phyloP scores from a whole-genome alignment of 1,140 invertebrate genomes.

The Tetramorium parvispinum region DNA sequence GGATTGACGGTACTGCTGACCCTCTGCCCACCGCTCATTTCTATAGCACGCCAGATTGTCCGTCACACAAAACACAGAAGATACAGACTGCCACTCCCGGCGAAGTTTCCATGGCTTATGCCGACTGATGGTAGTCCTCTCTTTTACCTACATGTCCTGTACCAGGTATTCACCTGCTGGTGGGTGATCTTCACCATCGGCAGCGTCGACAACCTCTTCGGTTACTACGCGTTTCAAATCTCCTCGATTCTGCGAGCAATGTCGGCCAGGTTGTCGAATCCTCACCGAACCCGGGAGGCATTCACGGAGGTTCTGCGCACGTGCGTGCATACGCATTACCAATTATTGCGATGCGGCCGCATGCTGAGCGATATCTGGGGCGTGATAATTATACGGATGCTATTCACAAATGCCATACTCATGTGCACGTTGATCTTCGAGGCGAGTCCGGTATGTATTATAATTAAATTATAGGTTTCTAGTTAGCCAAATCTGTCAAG shows the following conservation, averaged over 20 bases:
- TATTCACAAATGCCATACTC: not conserved
- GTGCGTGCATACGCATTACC: not conserved
- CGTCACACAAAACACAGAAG: not conserved
- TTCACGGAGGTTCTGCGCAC: not conserved
- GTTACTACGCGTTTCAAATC: constrained; percentile 40
- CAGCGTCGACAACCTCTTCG: constrained; percentile 26
- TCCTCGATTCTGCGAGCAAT: constrained; percentile 14
- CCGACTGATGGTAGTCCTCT: not conserved
- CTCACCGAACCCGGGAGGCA: not conserved
- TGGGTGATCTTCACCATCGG: not conserved
- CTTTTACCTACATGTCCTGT: not conserved
- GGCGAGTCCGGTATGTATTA: not conserved
- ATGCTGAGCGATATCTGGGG: constrained; percentile 6
- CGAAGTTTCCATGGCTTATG: not conserved
- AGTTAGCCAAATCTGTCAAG: too few relatives aligned
- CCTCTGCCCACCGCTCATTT: not conserved
- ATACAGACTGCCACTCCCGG: not conserved
- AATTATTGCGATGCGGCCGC: not conserved
- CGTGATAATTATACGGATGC: not conserved
- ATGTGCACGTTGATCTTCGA: constrained; percentile 36
- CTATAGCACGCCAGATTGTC: not conserved
- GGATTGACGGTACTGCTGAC: not conserved
- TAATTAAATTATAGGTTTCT: too few relatives aligned
- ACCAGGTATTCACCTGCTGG: not conserved
- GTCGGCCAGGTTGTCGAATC: not conserved